Percentiles rank a stretch among this genome's conserved stretches.
These are phyloP conservation scores for Ceratina japonica DNA, from an alignment of 1,140 invertebrate genomes.

Conservation along the genomic window DNA sequence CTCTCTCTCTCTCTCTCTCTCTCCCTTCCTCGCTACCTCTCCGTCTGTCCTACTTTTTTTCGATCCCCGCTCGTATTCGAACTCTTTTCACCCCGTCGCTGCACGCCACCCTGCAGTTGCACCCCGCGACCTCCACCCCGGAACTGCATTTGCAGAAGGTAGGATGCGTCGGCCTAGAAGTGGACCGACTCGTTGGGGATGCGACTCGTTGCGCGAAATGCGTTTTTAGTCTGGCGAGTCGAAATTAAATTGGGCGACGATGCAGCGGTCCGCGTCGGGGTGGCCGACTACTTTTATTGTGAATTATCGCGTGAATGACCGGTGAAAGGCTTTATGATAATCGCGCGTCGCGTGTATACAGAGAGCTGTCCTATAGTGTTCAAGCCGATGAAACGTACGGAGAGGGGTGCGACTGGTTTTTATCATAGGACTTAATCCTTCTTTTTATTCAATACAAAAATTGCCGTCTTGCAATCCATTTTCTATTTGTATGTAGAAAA, in stretches of 20 bases:
- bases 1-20: neutral
- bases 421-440: neutral
- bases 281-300: neutral
- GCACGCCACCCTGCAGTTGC: neutral
- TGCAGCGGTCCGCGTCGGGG: neutral
- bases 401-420: neutral
- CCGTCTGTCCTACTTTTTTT: neutral
- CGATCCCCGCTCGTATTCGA: no score
- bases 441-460: no score
- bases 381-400: neutral
- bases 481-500: no score
- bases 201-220: neutral
- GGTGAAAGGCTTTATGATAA: neutral
- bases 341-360: neutral
- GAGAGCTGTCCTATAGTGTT: neutral
- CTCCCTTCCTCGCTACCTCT: neutral
- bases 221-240: slow-evolving; percentile 7
- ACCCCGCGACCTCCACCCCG: slow-evolving; percentile 46
- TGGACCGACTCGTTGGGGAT: slow-evolving; percentile 42
- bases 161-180: slow-evolving; percentile 18
- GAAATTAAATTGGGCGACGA: neutral
- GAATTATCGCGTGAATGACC: neutral
- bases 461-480: no score
- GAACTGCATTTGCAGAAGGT: slow-evolving; percentile 52
- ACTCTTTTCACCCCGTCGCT: neutral